Evolutionary conservation across 2,888 invertebrate species (phyloP).

Genomic region (Parnassius orleans): DNA sequence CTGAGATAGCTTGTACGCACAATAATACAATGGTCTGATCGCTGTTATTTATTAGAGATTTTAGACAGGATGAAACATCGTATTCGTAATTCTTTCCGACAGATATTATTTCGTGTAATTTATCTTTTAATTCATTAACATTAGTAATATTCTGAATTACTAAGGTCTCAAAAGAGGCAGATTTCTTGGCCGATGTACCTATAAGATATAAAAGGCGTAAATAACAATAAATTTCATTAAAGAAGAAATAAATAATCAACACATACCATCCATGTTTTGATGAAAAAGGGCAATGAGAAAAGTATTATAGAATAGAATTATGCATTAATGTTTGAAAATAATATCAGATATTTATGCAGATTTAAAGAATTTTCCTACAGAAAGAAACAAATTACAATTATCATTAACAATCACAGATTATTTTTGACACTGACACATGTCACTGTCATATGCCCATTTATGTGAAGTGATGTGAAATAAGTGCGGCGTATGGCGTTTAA

Average conservation of each 20-base stretch:
- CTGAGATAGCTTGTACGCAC: slow-evolving; percentile 88
- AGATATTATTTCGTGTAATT: slow-evolving; percentile 68
- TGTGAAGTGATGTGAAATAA: too few relatives aligned
- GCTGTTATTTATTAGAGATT: slow-evolving; percentile 62
- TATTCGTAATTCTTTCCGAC: slow-evolving; percentile 70
- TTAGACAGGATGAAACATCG: slow-evolving; percentile 67
- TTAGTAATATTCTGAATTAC: slow-evolving; percentile 67
- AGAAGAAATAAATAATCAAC: neutral
- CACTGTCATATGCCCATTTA: too few relatives aligned
- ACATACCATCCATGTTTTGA: slow-evolving; percentile 23
- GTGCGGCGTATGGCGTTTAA: too few relatives aligned
- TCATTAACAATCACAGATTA: too few relatives aligned
- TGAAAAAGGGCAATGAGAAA: neutral
- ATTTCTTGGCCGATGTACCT: slow-evolving; percentile 65
- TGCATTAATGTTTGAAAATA: too few relatives aligned
- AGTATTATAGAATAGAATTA: neutral
- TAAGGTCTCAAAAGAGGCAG: slow-evolving; percentile 62
- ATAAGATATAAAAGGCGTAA: slow-evolving; percentile 32
- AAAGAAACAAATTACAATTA: too few relatives aligned
- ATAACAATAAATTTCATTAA: slow-evolving; percentile 8
- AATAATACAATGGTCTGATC: slow-evolving; percentile 77
- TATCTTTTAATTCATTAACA: slow-evolving; percentile 63
- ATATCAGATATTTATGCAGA: too few relatives aligned
- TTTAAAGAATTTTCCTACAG: too few relatives aligned
- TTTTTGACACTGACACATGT: too few relatives aligned